These are phyloP conservation scores for Rhombomys opimus DNA, from an alignment of 2,113 vertebrate genomes.

Conservation along the genomic window DNA sequence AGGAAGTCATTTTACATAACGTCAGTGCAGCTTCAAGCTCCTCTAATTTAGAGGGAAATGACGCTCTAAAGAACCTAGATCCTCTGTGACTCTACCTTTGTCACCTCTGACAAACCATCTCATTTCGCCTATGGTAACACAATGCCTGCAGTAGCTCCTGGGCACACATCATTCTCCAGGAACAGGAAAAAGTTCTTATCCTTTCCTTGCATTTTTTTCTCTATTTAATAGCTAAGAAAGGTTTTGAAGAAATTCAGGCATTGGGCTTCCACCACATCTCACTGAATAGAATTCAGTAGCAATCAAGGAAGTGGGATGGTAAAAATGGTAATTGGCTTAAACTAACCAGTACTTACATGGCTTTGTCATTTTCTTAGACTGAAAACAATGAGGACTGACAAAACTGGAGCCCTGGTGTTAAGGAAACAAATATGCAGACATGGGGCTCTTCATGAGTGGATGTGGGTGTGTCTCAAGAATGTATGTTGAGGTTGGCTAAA, in stretches of 20 bases:
- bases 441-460: too few relatives aligned
- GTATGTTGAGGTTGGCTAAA: background rate
- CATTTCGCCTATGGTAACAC: background rate
- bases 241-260: background rate
- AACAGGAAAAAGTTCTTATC: background rate
- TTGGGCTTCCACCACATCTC: background rate
- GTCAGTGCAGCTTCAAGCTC: background rate
- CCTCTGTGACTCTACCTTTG: background rate
- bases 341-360: background rate
- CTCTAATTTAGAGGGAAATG: background rate
- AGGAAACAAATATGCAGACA: background rate
- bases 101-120: background rate
- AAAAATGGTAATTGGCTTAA: background rate
- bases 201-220: background rate
- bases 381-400: background rate
- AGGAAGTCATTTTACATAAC: background rate
- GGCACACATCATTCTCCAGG: background rate
- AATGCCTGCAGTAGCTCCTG: background rate
- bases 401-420: too few relatives aligned
- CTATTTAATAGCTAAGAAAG: background rate
- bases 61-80: background rate
- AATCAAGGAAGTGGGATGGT: background rate
- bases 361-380: background rate
- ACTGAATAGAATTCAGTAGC: background rate
- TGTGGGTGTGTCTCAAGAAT: background rate